Base-by-base conservation (phyloP, 2,888 invertebrate genomes). In the Archips crataeganus region DNA sequence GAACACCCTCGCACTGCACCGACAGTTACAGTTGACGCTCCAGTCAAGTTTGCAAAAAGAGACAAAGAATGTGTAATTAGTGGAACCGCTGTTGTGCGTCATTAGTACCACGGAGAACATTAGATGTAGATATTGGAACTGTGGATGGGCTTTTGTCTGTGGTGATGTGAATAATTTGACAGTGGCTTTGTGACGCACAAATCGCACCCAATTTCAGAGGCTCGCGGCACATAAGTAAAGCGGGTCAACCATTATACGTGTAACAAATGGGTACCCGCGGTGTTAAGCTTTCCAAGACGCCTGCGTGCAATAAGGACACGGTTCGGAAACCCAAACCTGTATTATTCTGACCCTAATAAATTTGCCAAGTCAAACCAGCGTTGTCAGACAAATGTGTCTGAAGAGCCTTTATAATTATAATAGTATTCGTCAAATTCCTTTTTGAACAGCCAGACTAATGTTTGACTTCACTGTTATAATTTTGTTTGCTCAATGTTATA, bases 271-370 rank as follows among this genome's bases (percentile, higher is more conserved):
- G 86, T 84, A 85, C 88, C 89, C 87, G 86, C 82, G 75, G 75
- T 77, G 76, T 72, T 74, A 77, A 77, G 76, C 78, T 81, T 82
- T 84, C 87, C 87, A 89, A 92, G 91, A 89, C 87, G 87, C 84
- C 85, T 88, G 69, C 68, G 85, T 86, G 91, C 91, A 92, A 90
- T 92, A 92, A 93, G 91, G 90, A 92, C 88, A 85, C 82, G 85
- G 86, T 90, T 88, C 88, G 86, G 90, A 88, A 91, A 89, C 92
- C 91, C 85, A 91, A 90, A 91, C 91, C 91, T 91, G 92, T 90
- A 92, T 92, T 93, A 93, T 90, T 92, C 88, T 90, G 90, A 94
- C 94, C 94, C 92, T 94, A 93, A 94, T 94, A 94, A 94, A 93
- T 94, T 92, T 90, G 81, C 88, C 86, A 81, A 91, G 92, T 89